phyloP scores from a whole-genome alignment of 2,888 invertebrate genomes.

The Ormia ochracea region DNA sequence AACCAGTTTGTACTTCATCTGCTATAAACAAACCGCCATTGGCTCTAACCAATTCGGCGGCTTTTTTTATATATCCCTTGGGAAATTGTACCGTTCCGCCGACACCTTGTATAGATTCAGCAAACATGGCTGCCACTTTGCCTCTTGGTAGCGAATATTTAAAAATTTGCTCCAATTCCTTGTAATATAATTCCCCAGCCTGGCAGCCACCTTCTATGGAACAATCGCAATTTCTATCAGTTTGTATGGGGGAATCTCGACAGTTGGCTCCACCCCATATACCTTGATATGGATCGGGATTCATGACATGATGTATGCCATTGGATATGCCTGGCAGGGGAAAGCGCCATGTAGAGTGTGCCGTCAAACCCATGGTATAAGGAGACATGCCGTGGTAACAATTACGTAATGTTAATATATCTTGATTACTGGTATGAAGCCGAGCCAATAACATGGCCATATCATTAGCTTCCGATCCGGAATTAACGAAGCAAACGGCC shows the following conservation, averaged over 20 bases:
- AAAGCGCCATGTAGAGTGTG: slow-evolving; percentile 87
- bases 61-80: slow-evolving; percentile 88
- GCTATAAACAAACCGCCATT: slow-evolving; percentile 93
- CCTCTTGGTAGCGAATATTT: slow-evolving; percentile 87
- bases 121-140: slow-evolving; percentile 91
- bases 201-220: slow-evolving; percentile 79
- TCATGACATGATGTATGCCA: slow-evolving; percentile 91
- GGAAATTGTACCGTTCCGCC: slow-evolving; percentile 96
- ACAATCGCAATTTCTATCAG: slow-evolving; percentile 83
- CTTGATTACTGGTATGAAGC: slow-evolving; percentile 88
- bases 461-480: slow-evolving; percentile 98
- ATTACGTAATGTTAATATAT: slow-evolving; percentile 91
- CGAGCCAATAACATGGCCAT: slow-evolving; percentile 92
- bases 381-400: slow-evolving; percentile 95
- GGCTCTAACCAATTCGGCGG: slow-evolving; percentile 85
- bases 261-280: slow-evolving; percentile 93
- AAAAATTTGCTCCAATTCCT: slow-evolving; percentile 84
- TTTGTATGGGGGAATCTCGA: slow-evolving; percentile 90
- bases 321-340: slow-evolving; percentile 82
- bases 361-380: slow-evolving; percentile 88
- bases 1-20: slow-evolving; percentile 98
- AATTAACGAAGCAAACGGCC: slow-evolving; percentile 95
- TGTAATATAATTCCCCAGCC: slow-evolving; percentile 87
- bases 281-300: slow-evolving; percentile 94
- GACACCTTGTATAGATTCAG: slow-evolving; percentile 97